Base-by-base conservation (phyloP, 2,888 invertebrate genomes). In the Dolichopus griseipennis region DNA sequence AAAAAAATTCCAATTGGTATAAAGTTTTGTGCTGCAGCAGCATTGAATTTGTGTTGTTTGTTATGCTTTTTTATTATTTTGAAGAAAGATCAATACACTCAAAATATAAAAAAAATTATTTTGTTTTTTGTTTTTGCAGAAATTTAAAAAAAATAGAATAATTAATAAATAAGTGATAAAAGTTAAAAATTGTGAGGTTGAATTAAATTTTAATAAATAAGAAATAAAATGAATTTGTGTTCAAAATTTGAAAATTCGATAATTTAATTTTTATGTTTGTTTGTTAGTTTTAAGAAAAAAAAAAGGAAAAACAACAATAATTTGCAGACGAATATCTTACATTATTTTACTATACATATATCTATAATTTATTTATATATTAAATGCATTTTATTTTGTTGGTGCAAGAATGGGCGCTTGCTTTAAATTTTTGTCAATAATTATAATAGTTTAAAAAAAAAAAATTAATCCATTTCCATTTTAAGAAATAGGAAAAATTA, bases 351-450 rank as follows among this genome's bases (percentile, higher is more conserved):
- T 41, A 41, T 9, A 4, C n/a, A n/a, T 41, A 12, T 52, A 37
- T 2, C 37, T 37, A 37, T n/a, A n/a, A n/a, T 37, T 37, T 37
- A 10, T 10, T 12, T 37, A 37, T 34, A 7, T 37, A 37, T 37
- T 37, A 12, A 12, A 37, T 37, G 37, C 37, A 37, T 37, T 37
- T 27, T 37, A 37, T 37, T 37, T 15, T 52, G 52, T 18, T 18
- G 52, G 52, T 52, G 52, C 52, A 52, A 18, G 52, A 52, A 52
- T 52, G 52, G 52, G 52, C 52, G 52, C 52, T 52, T 52, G 15
- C 18, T 52, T 52, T n/a, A 52, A 52, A 2, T 18, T 52, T 6
- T 52, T 52, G 8, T 7, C 8, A 37, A 37, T 37, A 37, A 7
- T 37, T 37, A 37, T 37, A 5, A 10, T 5, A 41, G 3, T 41